Percentiles rank a stretch among this genome's conserved stretches.
Evolutionary conservation across 2,888 invertebrate species (phyloP).

Genomic region (Drosophila quasianomalipes): DNA sequence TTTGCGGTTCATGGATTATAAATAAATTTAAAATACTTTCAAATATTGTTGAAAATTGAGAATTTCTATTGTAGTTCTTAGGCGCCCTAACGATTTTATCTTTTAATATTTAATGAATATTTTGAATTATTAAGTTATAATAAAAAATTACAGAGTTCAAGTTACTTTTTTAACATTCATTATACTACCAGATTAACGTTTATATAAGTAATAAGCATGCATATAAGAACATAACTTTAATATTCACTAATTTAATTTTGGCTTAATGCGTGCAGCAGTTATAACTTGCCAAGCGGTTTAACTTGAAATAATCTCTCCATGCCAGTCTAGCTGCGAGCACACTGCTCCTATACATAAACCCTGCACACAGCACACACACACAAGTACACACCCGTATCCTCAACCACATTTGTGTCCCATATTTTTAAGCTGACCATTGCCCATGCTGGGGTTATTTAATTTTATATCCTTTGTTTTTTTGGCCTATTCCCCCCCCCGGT

Average conservation of each 20-base stretch:
- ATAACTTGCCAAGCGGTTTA: slow-evolving; percentile 31
- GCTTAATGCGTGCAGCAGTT: slow-evolving; percentile 12
- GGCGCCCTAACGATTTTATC: not conserved
- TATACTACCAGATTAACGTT: not conserved
- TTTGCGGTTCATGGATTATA: not conserved
- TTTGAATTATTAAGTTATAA: not conserved
- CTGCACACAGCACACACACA: slow-evolving; percentile 17
- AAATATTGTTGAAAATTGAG: not conserved
- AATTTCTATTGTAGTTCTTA: not conserved
- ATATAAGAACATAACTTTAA: not conserved
- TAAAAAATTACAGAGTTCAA: not conserved
- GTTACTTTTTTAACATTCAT: not conserved
- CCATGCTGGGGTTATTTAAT: slow-evolving; percentile 57
- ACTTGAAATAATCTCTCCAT: slow-evolving; percentile 48
- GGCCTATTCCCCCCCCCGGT: not conserved
- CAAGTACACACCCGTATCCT: slow-evolving; percentile 6
- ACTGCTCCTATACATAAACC: slow-evolving; percentile 44
- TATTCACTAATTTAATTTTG: slow-evolving; percentile 10
- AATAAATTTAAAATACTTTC: not conserved
- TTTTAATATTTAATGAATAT: not conserved
- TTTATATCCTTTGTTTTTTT: slow-evolving; percentile 35
- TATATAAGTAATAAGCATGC: not conserved
- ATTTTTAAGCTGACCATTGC: slow-evolving; percentile 44
- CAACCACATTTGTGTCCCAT: slow-evolving; percentile 31
- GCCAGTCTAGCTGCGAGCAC: slow-evolving; percentile 26